Percentiles rank a stretch among this genome's conserved stretches.
Evolutionary conservation across 2,113 vertebrate species (phyloP).

Genomic region (Neopipo cinnamomea): DNA sequence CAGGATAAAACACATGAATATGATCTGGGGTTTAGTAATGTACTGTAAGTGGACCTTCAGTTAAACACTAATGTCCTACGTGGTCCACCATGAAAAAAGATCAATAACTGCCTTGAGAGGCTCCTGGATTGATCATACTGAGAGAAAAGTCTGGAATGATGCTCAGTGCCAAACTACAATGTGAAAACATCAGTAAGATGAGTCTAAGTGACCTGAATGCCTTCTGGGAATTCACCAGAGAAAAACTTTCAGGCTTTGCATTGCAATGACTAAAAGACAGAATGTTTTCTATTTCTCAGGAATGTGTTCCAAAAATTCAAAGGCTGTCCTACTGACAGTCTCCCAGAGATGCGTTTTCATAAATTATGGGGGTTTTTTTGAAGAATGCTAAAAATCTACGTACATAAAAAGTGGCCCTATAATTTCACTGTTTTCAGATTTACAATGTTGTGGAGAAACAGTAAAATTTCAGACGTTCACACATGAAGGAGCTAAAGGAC

Average conservation of each 20-base stretch:
- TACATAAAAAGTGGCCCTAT: background rate
- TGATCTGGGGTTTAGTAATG: background rate
- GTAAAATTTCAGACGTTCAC: background rate
- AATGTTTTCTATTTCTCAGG: background rate
- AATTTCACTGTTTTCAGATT: background rate
- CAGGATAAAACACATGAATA: background rate
- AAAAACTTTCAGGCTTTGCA: background rate
- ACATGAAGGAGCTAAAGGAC: background rate
- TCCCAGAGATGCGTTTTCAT: background rate
- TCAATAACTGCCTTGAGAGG: background rate
- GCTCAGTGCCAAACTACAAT: background rate
- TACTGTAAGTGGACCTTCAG: background rate
- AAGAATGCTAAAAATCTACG: rapidly evolving
- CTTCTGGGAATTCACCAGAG: background rate
- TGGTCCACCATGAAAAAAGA: background rate
- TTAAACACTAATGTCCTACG: background rate
- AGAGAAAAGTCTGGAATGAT: background rate
- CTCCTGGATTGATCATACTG: background rate
- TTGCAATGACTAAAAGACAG: background rate
- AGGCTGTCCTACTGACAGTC: background rate
- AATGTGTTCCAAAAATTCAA: background rate
- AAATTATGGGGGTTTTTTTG: background rate
- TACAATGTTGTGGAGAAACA: background rate
- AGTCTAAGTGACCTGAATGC: background rate
- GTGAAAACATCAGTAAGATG: background rate